Percentiles rank a stretch among this genome's conserved stretches.
phyloP scores from a whole-genome alignment of 2,888 invertebrate species.

The Diadegma fenestrale region DNA sequence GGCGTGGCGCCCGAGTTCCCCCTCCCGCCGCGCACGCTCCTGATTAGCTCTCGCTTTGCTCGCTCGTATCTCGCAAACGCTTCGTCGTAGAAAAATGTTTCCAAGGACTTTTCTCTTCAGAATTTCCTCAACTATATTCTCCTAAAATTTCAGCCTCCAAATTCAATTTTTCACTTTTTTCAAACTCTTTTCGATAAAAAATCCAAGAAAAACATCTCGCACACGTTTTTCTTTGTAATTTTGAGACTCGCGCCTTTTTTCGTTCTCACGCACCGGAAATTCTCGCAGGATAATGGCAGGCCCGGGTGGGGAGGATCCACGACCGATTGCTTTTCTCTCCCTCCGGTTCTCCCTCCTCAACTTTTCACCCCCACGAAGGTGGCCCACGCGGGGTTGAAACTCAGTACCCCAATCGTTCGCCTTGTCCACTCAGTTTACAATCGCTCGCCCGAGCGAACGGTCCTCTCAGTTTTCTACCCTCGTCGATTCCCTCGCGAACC shows the following conservation, averaged over 20 bases:
- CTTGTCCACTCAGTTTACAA: conserved; percentile 59
- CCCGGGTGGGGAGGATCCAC: neutral
- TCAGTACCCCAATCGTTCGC: conserved; percentile 40
- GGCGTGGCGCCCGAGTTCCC: neutral
- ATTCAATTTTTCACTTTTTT: neutral
- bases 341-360: neutral
- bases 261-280: conserved; percentile 48
- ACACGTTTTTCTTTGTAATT: neutral
- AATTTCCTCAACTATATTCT: neutral
- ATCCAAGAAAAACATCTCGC: neutral
- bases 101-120: neutral
- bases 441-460: conserved; percentile 59
- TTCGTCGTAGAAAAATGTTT: neutral
- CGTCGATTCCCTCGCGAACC: neutral
- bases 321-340: neutral
- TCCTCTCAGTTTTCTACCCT: conserved; percentile 10
- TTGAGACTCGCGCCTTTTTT: conserved; percentile 17
- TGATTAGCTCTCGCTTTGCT: neutral
- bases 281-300: neutral
- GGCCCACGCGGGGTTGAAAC: conserved; percentile 64
- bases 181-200: neutral
- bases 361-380: conserved; percentile 64
- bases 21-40: neutral
- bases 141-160: neutral
- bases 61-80: neutral